phyloP scores from a whole-genome alignment of 2,797 vertebrate genomes.

The Cygnus olor region DNA sequence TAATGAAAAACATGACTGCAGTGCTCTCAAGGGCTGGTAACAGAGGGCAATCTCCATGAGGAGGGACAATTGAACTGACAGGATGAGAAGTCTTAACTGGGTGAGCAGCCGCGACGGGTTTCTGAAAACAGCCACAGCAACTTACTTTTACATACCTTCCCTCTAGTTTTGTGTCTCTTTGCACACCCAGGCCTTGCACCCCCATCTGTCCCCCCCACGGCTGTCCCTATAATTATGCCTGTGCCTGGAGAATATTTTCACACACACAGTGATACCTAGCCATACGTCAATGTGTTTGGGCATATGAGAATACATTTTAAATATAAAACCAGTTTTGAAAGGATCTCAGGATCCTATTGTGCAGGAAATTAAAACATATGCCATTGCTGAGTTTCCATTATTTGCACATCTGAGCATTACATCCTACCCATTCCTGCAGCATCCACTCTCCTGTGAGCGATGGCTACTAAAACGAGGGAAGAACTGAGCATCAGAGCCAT shows the following conservation, averaged over 20 bases:
- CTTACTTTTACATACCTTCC: background rate
- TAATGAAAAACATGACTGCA: background rate
- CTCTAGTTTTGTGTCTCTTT: background rate
- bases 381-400: background rate
- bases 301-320: background rate
- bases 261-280: background rate
- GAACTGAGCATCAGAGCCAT: background rate
- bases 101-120: background rate
- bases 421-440: background rate
- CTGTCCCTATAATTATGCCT: background rate
- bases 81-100: background rate
- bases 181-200: background rate
- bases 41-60: background rate
- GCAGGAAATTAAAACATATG: background rate
- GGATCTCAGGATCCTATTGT: background rate
- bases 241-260: background rate
- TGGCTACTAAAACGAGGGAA: background rate
- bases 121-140: background rate
- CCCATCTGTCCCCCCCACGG: background rate
- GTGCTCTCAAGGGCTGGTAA: background rate
- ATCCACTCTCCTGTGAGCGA: rapidly evolving
- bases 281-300: background rate
- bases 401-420: background rate
- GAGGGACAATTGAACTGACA: background rate
- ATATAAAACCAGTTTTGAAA: background rate